A percentile compares a stretch with the other conserved stretches of the same genome.
Evolutionary conservation across 2,113 vertebrate genomes (phyloP).

Genomic region (Abramis brama): DNA sequence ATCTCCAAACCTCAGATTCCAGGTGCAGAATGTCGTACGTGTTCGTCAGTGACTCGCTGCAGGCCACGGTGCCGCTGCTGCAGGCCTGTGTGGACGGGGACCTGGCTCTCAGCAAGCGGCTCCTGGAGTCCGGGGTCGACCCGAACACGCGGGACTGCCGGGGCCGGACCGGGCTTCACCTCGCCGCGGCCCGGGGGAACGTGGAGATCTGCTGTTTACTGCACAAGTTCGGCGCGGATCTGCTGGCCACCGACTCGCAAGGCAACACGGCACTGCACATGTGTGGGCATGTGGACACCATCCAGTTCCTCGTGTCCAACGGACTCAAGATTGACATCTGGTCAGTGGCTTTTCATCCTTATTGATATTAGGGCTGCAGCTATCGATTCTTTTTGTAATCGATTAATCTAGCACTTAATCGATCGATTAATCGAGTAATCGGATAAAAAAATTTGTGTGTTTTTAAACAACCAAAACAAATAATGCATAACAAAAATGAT

Average conservation of each 20-base stretch:
- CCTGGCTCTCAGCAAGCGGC: slow-evolving; percentile 80
- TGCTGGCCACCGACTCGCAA: slow-evolving; percentile 86
- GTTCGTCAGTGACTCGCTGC: slow-evolving; percentile 85
- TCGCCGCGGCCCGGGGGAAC: slow-evolving; percentile 85
- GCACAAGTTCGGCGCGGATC: slow-evolving; percentile 86
- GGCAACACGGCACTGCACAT: slow-evolving; percentile 89
- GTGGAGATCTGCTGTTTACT: slow-evolving; percentile 85
- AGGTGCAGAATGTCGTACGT: slow-evolving; percentile 81
- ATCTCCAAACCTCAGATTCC: not conserved
- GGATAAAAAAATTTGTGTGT: no score
- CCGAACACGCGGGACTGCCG: slow-evolving; percentile 85
- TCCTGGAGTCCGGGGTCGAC: slow-evolving; percentile 85
- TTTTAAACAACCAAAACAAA: no score
- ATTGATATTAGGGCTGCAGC: no score
- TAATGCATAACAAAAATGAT: no score
- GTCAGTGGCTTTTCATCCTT: slow-evolving; percentile 66
- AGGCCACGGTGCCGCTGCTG: slow-evolving; percentile 81
- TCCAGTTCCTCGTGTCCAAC: slow-evolving; percentile 88
- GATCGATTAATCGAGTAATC: no score
- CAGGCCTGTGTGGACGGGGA: slow-evolving; percentile 89
- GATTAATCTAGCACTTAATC: no score
- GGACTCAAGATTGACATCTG: slow-evolving; percentile 91
- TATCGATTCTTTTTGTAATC: no score
- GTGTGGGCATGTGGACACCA: slow-evolving; percentile 87
- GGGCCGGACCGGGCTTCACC: slow-evolving; percentile 84